Base-by-base conservation (phyloP, 2,888 invertebrate genomes). In the Apamea epomidion region DNA sequence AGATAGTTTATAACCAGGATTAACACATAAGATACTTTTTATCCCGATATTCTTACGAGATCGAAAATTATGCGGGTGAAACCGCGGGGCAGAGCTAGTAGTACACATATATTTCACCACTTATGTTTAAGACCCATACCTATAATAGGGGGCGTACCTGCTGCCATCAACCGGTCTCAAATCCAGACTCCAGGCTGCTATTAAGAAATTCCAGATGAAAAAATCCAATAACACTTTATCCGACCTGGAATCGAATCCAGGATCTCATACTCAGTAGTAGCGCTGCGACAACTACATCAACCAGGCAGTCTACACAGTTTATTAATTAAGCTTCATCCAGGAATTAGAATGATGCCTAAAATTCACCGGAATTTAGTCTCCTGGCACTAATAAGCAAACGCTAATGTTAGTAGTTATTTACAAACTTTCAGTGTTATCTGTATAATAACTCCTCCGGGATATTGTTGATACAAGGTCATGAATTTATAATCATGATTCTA, bases 351-450 rank as follows among this genome's bases (percentile, higher is more conserved):
- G 2, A 45, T 42, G 64, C 32, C 45, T 37, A 54, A 74, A 65
- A 12, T 74, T 45, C 8, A 51, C 29, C 29, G 18, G 32, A 14
- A 54, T 67, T 68, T 37, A 14, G 16, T 25, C 5, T 48, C 45
- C 54, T 4, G 21, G 65, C 72, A 64, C 4, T 64, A 65, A 69
- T 76, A 73, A 73, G 65, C 68, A 74, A 73, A 74, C 18, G 32
- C 60, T 45, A 18, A 42, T 65, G 25, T 62, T 69, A 58, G 64
- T 81, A 37, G 37, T 37, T 86, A 51, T 70, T 64, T 60, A 58
- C 37, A 60, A 81, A 85, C 18, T 68, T 82, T 62, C 29, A 29
- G 54, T 48, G 48, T 62, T 85, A 82, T 82, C 67, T 72, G 32
- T 54, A 37, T 68, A 62, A 85, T 72, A 62, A 29, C 25, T n/a